Evolutionary conservation across 1,140 invertebrate species (phyloP).

Genomic region (Drosophila truncata): DNA sequence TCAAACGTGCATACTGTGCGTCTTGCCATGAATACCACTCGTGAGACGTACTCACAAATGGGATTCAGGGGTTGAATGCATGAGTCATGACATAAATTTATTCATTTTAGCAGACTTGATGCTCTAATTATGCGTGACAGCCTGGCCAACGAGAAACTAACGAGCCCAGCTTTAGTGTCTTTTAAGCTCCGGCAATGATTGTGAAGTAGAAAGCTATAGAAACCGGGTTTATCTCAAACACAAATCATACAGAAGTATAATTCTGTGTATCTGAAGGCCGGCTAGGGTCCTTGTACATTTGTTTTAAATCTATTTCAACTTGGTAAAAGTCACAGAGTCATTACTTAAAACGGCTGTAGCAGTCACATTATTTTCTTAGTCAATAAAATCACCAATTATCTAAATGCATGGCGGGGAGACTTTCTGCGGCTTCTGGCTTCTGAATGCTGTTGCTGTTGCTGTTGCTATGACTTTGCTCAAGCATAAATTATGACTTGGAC

Average conservation of each 20-base stretch:
- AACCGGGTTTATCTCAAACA: neutral
- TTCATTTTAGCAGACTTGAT: constrained; percentile 69
- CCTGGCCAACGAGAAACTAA: constrained; percentile 1
- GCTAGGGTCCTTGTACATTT: constrained; percentile 1
- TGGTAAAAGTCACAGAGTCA: constrained; percentile 5
- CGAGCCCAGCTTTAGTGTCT: constrained; percentile 10
- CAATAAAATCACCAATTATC: constrained; percentile 63
- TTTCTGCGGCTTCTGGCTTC: constrained; percentile 16
- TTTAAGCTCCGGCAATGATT: neutral
- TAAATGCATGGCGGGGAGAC: constrained; percentile 44
- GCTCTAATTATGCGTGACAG: constrained; percentile 69
- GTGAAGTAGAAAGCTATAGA: constrained; percentile 1
- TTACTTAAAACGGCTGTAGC: constrained; percentile 6
- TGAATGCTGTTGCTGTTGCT: constrained; percentile 5
- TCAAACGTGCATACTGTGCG: constrained; percentile 14
- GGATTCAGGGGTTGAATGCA: constrained; percentile 43
- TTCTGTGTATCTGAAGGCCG: neutral
- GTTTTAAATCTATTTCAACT: constrained; percentile 6
- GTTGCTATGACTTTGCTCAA: constrained; percentile 33
- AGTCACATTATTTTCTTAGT: constrained; percentile 21
- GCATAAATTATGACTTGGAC: constrained; percentile 70
- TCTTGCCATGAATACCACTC: constrained; percentile 19
- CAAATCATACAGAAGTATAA: neutral
- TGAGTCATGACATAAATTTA: constrained; percentile 60
- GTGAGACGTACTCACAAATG: constrained; percentile 25